phyloP scores from a whole-genome alignment of 1,140 invertebrate genomes.

The Hypothenemus hampei region DNA sequence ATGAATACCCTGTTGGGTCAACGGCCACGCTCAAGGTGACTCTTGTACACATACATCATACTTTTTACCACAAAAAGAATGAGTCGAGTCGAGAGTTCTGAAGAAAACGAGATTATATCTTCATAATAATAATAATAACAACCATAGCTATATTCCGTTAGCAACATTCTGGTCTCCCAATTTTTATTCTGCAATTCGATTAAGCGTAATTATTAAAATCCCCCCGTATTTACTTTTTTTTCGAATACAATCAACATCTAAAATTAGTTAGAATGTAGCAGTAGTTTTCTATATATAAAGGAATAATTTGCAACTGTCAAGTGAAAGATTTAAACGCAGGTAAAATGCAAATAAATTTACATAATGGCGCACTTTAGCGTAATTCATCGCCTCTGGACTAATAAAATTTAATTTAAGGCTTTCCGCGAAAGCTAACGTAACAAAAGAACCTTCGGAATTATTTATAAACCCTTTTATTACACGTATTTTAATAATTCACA shows the following conservation, averaged over 20 bases:
- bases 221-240: too few relatives aligned
- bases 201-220: too few relatives aligned
- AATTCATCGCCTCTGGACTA: constrained; percentile 26
- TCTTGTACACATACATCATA: constrained; percentile 17
- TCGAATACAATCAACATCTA: too few relatives aligned
- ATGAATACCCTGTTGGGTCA: constrained; percentile 25
- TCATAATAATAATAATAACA: not conserved
- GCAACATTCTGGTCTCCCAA: too few relatives aligned
- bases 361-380: constrained; percentile 28
- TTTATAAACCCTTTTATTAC: constrained; percentile 22
- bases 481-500: constrained; percentile 8
- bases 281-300: not conserved
- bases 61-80: constrained; percentile 4
- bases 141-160: too few relatives aligned
- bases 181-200: too few relatives aligned
- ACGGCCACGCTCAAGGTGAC: constrained; percentile 28
- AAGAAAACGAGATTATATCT: constrained; percentile 9
- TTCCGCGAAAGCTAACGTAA: constrained; percentile 15
- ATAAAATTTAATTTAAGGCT: constrained; percentile 28
- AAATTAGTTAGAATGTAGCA: not conserved
- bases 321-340: constrained; percentile 21
- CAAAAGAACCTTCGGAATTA: constrained; percentile 20
- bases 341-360: constrained; percentile 28
- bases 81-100: not conserved
- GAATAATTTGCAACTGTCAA: constrained; percentile 21